phyloP scores from a whole-genome alignment of 2,113 vertebrate genomes.

The Eolophus roseicapilla region DNA sequence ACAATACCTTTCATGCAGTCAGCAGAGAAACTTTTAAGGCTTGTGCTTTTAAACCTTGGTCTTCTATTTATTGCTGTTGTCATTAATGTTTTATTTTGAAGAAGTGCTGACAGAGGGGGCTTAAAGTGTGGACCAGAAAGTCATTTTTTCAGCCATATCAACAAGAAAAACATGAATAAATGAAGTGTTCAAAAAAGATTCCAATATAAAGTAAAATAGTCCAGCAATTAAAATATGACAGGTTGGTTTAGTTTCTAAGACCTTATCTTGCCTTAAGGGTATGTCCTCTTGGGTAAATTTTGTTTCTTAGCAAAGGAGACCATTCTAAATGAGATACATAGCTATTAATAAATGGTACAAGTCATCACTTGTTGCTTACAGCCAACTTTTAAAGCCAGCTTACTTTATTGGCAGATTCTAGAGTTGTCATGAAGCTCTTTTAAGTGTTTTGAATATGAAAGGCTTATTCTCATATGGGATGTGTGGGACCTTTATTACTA shows the following conservation, averaged over 20 bases:
- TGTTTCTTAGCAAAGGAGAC: neutral
- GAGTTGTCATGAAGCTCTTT: neutral
- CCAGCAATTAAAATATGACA: neutral
- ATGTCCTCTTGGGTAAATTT: neutral
- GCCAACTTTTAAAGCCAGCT: rapidly evolving
- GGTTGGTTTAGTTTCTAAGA: neutral
- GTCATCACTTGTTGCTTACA: neutral
- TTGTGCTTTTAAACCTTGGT: neutral
- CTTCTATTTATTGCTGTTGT: neutral
- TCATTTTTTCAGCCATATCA: neutral
- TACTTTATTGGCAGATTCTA: neutral
- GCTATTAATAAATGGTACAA: neutral
- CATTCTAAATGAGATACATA: neutral
- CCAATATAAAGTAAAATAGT: neutral
- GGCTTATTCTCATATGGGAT: neutral
- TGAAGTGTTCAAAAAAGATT: neutral
- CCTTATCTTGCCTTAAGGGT: neutral
- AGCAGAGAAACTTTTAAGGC: neutral
- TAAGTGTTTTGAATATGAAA: neutral
- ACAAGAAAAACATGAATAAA: neutral
- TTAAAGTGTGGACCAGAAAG: neutral
- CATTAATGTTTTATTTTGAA: neutral
- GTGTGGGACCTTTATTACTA: neutral
- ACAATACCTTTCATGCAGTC: neutral
- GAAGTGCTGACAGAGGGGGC: neutral